Base-by-base conservation (phyloP, 1,140 invertebrate species). In the Lepidostoma basale region DNA sequence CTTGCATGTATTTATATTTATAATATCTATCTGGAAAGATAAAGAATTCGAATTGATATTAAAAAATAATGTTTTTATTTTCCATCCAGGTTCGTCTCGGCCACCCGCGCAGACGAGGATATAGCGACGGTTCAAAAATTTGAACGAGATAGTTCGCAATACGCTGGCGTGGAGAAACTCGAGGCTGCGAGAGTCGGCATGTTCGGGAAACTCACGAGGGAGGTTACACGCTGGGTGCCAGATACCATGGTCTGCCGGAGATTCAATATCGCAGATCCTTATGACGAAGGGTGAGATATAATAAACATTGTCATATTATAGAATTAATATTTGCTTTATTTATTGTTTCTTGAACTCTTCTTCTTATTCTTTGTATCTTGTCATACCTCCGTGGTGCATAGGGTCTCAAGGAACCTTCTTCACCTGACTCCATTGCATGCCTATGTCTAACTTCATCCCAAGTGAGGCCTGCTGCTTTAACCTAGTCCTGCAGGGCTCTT, bases 261-360 rank as follows among this genome's bases (percentile, higher is more conserved):
- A 39, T 98, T 98, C 76, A 99, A 99, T 78, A 89, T 99, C 8
- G 92, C 95, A 0, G 91, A 98, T 81, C 94, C 96, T 0, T 90
- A 87, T 42, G 81, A 78, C 2, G 83, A 81, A 47, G 87, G 85
- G 80, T 81, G 20, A 49, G 28, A n/a, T 22, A 30, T 20, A 8
- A 23, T 52, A 18, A 30, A 18, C 1, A 8, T 33, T 47, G 16
- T n/a, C 16, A 47, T n/a, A 9, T 47, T 16, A 47, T 16, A 47
- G n/a, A n/a, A n/a, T n/a, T n/a, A n/a, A n/a, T n/a, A n/a, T n/a
- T n/a, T n/a, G n/a, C n/a, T n/a, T n/a, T n/a, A n/a, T n/a, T n/a
- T n/a, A n/a, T n/a, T n/a, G n/a, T n/a, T n/a, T n/a, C n/a, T n/a
- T n/a, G n/a, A n/a, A n/a, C n/a, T n/a, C n/a, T n/a, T n/a, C n/a